A percentile compares a stretch with the other conserved stretches of the same genome.
Conservation (phyloP, 2,888 invertebrate genomes). For the Nephrotoma appendiculata region DNA sequence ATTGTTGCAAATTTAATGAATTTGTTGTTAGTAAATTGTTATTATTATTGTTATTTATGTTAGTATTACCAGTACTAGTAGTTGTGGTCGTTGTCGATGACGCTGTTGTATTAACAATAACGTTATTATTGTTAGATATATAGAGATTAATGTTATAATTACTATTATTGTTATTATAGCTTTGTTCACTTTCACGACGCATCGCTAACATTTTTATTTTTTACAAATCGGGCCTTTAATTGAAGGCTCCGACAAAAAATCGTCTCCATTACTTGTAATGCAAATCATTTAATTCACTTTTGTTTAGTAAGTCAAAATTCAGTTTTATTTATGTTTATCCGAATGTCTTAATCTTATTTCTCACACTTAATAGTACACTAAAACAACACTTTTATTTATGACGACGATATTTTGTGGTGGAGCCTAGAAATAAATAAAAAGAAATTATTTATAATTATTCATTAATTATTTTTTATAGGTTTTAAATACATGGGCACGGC, state of each 20-base stretch:
- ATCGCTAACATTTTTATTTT: conserved; percentile 43
- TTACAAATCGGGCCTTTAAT: neutral
- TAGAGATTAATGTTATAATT: conserved; percentile 5
- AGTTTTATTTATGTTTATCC: neutral
- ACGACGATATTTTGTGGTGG: neutral
- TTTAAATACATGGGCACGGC: no score
- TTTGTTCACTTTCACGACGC: conserved; percentile 60
- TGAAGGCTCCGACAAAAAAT: neutral
- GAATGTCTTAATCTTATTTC: neutral
- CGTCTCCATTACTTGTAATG: conserved; percentile 6
- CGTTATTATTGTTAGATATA: neutral
- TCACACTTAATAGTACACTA: neutral
- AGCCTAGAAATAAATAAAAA: neutral
- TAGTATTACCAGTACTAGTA: neutral
- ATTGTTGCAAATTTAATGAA: neutral
- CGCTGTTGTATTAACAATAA: neutral
- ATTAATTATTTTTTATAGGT: no score
- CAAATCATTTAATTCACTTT: neutral
- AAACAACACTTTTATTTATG: neutral
- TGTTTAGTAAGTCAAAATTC: neutral
- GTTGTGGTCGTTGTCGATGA: conserved; percentile 2
- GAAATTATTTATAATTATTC: neutral
- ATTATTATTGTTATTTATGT: conserved; percentile 5
- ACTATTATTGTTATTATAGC: conserved; percentile 20
- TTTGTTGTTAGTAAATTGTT: neutral